phyloP scores from a whole-genome alignment of 2,113 vertebrate species.

The Aplodontia rufa region DNA sequence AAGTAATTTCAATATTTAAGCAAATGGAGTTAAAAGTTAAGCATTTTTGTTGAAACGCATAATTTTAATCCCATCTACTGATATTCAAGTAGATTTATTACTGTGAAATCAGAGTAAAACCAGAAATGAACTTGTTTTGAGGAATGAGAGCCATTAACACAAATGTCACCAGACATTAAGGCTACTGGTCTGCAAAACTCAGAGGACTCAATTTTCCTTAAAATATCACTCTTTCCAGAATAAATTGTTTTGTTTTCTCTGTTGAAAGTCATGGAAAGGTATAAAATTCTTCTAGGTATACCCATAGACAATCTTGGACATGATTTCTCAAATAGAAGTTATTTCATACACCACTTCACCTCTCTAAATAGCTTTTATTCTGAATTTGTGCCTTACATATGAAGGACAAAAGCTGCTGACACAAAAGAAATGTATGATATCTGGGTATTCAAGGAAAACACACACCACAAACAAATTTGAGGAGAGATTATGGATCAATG shows the following conservation, averaged over 20 bases:
- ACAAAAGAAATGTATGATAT: not conserved
- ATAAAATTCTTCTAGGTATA: not conserved
- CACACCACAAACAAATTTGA: not conserved
- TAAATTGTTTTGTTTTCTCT: not conserved
- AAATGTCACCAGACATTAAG: not conserved
- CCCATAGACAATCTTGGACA: not conserved
- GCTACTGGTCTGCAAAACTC: not conserved
- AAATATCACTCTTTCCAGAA: not conserved
- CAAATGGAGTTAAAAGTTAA: not conserved
- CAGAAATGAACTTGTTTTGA: not conserved
- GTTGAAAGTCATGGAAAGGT: not conserved
- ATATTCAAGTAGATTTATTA: not conserved
- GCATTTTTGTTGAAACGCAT: not conserved
- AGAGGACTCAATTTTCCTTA: not conserved
- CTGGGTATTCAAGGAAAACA: not conserved
- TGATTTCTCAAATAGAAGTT: not conserved
- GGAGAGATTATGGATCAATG: too few species aligned
- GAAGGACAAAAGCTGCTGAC: not conserved
- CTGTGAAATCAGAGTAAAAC: not conserved
- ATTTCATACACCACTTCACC: not conserved
- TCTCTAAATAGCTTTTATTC: not conserved
- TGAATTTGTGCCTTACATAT: not conserved
- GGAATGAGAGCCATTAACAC: not conserved
- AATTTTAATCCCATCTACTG: not conserved
- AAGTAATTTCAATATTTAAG: not conserved